Evolutionary conservation across 1,140 invertebrate species (phyloP), one percentile per base, ranked within the genome.

Genomic region (Orussus abietinus): DNA sequence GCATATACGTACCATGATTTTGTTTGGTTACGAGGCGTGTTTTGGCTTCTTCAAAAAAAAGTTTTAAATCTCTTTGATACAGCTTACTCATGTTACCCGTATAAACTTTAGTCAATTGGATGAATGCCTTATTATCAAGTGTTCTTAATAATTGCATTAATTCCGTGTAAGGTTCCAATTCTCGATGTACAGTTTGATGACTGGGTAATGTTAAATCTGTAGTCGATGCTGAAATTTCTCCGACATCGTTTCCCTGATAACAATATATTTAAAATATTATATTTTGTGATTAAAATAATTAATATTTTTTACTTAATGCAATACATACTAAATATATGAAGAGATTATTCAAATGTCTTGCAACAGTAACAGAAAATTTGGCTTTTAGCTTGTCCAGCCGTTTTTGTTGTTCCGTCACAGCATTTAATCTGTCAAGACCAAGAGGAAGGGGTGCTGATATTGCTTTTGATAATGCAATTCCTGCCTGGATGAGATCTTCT

Each of bases 61-160:
- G 75, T 45, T 77, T 78, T 7, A 94, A 79, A 71, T 94, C 89
- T 55, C 85, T 78, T 49, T 91, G 88, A 71, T 94, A 94, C 9
- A 92, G 69, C 69, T 89, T 89, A 45, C 84, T 83, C 39, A 93
- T 75, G 10, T 82, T 85, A 21, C 75, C 74, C 3, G 83, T 88
- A 59, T 94, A 94, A 1, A 89, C 85, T 64, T 84, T 85, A 28
- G 83, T 81, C 11, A 98, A 77, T 19, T 83, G 83, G 18, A 78
- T 72, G 72, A 92, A 96, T 7, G 85, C 83, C 59, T 85, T 84
- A 28, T 80, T 77, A 65, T 96, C 92, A 75, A 92, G 85, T 28
- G 81, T 81, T 74, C 90, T 87, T 11, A 89, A 75, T 85, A 93
- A 92, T 61, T 89, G 85, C 86, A 96, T 93, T 36, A 96, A 77